Evolutionary conservation across 1,140 invertebrate genomes (phyloP), one percentile per base, ranked within the genome.

Genomic region (Asbolus verrucosus): DNA sequence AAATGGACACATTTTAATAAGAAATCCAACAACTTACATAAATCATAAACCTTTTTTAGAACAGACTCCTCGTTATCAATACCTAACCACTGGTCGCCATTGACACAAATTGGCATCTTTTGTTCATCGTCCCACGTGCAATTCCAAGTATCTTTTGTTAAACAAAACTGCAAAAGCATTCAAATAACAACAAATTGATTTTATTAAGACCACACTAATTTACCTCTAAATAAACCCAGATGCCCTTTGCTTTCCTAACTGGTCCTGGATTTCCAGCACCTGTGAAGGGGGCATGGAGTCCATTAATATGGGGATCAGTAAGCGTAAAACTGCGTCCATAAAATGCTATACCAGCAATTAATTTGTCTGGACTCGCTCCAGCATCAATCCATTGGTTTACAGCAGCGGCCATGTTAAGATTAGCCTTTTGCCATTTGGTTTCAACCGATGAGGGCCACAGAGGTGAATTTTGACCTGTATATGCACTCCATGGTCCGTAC

Each of bases 331-430:
- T 36, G 14, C 19, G 60, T 1, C 60, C 60, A 11, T 62, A 62
- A n/a, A 62, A 62, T 3, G 60, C 60, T 1, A 62, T 16, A 9
- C 60, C 60, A 8, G 16, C 60, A n/a, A 18, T 19, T 2, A 62
- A 73, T 76, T 91, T 91, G 31, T 84, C 81, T 13, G 75, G 71
- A 1, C 85, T 82, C 1, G 83, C 76, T 73, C 83, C 78, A 75
- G 75, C 21, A 69, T 63, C 78, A 75, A 80, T 66, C 80, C 80
- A 81, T 11, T 46, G 38, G 1, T 13, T 6, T 6, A 69, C 46
- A 1, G 38, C 59, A 62, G 30, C 31, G 18, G 14, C 60, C 60
- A 62, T 11, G 18, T 62, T 62, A n/a, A 62, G 19, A 62, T 62
- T 38, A 1, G 36, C 13, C 15, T 38, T 30, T 38, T 62, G 31